Percentiles rank a stretch among this genome's conserved stretches.
phyloP scores from a whole-genome alignment of 2,797 vertebrate species.

The Sitta carolinensis region DNA sequence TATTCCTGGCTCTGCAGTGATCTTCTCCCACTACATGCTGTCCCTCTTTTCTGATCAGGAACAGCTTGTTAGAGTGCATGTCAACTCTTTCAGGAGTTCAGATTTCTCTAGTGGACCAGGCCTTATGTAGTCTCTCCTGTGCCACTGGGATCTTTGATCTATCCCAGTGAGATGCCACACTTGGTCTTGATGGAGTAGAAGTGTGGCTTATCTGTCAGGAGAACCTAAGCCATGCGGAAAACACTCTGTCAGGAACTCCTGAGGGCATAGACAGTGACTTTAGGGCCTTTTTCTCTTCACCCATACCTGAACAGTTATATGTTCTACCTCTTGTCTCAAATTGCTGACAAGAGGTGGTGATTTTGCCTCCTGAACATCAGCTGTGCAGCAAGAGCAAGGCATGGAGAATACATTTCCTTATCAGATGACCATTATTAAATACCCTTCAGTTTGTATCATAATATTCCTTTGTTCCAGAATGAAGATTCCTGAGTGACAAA shows the following conservation, averaged over 20 bases:
- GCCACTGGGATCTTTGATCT: not conserved
- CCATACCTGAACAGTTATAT: not conserved
- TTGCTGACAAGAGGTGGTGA: not conserved
- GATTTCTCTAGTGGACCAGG: not conserved
- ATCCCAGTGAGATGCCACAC: not conserved
- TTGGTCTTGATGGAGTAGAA: not conserved
- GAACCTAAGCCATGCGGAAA: not conserved
- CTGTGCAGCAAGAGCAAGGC: not conserved
- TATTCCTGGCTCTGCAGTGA: not conserved
- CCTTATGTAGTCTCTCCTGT: rapidly evolving
- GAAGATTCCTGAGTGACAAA: not conserved
- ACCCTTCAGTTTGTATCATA: not conserved
- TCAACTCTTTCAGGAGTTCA: not conserved
- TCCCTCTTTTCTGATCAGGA: not conserved
- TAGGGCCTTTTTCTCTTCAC: not conserved
- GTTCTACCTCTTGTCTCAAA: not conserved
- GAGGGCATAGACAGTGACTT: not conserved
- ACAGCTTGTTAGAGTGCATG: not conserved
- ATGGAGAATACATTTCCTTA: not conserved
- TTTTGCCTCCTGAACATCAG: not conserved
- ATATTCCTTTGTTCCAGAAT: constrained; percentile 8
- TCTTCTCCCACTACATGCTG: not conserved
- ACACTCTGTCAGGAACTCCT: not conserved
- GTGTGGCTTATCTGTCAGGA: not conserved
- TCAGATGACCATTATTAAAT: not conserved